phyloP scores from a whole-genome alignment of 2,888 invertebrate genomes.

The Blera fallax region DNA sequence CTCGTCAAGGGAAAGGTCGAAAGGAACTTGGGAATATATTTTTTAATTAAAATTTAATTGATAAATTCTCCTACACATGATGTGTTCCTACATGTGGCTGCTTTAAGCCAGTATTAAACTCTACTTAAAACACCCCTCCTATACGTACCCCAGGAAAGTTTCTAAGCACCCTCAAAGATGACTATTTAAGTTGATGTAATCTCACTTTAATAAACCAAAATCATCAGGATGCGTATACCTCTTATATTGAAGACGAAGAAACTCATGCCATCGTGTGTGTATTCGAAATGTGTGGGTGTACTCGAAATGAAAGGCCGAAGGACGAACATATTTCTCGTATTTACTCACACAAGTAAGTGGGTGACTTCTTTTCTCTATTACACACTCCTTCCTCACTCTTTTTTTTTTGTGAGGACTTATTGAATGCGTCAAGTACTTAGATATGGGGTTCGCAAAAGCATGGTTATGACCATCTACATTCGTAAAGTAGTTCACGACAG shows the following conservation, averaged over 20 bases:
- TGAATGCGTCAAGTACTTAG: constrained; percentile 27
- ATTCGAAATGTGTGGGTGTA: background rate
- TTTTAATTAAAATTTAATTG: constrained; percentile 38
- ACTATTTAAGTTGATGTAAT: constrained; percentile 37
- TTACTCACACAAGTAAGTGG: constrained; percentile 15
- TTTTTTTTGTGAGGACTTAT: constrained; percentile 6
- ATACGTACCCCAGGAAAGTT: background rate
- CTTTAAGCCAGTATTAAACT: background rate
- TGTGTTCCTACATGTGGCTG: background rate
- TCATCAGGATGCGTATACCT: constrained; percentile 22
- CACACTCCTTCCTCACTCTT: background rate
- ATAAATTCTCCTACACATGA: constrained; percentile 6
- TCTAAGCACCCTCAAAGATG: background rate
- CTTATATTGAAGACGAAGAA: constrained; percentile 5
- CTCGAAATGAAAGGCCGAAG: constrained; percentile 9
- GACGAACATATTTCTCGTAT: constrained; percentile 8
- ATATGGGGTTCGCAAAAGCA: background rate
- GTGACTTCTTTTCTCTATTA: constrained; percentile 7
- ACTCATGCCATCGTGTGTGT: background rate
- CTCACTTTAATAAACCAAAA: constrained; percentile 36
- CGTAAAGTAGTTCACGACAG: constrained; percentile 9
- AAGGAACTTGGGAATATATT: background rate
- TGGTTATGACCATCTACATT: constrained; percentile 16
- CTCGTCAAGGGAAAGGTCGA: background rate
- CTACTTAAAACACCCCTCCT: background rate